phyloP scores from a whole-genome alignment of 2,797 vertebrate species.

The Dendrocincla fuliginosa region DNA sequence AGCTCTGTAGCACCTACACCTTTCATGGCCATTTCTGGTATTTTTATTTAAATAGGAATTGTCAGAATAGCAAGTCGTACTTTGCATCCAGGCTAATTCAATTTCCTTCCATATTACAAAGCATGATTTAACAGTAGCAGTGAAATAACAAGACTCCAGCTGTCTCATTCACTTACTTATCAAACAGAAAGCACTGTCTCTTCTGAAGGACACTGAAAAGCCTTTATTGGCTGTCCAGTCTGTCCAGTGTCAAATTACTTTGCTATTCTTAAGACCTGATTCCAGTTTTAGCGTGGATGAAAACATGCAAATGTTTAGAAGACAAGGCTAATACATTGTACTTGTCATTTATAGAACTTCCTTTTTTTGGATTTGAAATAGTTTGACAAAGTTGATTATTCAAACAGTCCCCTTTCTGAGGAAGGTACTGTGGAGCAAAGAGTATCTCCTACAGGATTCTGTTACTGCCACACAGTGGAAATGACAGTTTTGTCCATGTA shows the following conservation, averaged over 20 bases:
- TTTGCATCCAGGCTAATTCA: neutral
- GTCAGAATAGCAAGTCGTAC: slow-evolving; percentile 1
- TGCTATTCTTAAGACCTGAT: neutral
- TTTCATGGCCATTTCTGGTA: neutral
- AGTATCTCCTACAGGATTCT: neutral
- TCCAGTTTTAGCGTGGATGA: neutral
- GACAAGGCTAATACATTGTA: neutral
- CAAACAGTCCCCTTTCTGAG: neutral
- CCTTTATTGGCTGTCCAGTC: neutral
- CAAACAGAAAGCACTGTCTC: neutral
- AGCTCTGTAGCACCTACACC: neutral
- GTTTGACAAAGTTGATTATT: neutral
- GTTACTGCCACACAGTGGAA: neutral
- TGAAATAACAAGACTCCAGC: neutral
- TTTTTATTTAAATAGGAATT: neutral
- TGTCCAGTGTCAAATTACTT: neutral
- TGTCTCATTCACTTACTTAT: neutral
- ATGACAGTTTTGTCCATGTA: neutral
- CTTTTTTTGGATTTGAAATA: neutral
- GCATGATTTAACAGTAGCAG: neutral
- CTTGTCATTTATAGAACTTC: neutral
- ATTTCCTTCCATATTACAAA: neutral
- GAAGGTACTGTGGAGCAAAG: neutral
- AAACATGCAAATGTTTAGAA: neutral
- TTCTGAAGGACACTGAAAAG: neutral